Evolutionary conservation across 2,113 vertebrate genomes (phyloP).

Genomic region (Bos indicus): DNA sequence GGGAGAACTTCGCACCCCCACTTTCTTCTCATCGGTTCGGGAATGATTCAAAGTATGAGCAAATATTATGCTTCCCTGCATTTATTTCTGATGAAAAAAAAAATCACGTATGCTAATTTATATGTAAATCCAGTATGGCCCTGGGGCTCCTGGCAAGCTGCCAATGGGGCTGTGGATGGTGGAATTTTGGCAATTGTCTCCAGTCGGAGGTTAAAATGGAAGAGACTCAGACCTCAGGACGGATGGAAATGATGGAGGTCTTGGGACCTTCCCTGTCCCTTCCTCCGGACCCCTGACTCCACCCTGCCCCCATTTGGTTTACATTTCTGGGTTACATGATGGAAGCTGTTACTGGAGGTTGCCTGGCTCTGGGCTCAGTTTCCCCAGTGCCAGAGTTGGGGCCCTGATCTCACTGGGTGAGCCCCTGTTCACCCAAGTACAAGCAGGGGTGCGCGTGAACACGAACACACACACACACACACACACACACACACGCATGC

Average conservation of each 20-base stretch:
- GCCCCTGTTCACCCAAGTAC: not conserved
- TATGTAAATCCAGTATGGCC: slow-evolving; percentile 70
- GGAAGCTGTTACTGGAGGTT: not conserved
- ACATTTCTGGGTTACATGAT: not conserved
- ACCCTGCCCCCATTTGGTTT: not conserved
- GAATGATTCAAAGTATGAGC: slow-evolving; percentile 55
- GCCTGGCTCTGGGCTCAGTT: not conserved
- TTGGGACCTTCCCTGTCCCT: not conserved
- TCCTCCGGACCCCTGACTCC: not conserved
- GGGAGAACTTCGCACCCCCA: not conserved
- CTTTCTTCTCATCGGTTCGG: slow-evolving; percentile 28
- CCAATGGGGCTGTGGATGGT: slow-evolving; percentile 33
- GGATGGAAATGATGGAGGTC: not conserved
- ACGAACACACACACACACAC: not conserved
- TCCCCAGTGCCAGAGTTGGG: not conserved
- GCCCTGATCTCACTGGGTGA: not conserved
- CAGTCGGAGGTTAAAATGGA: not conserved
- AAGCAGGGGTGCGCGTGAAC: not conserved
- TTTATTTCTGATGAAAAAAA: slow-evolving; percentile 69
- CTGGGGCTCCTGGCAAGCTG: slow-evolving; percentile 58
- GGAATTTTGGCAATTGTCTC: slow-evolving; percentile 41
- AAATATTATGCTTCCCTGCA: slow-evolving; percentile 70
- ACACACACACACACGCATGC: not conserved
- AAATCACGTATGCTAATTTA: slow-evolving; percentile 72
- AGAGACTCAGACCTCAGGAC: not conserved